A percentile compares a stretch with the other conserved stretches of the same genome.
Evolutionary conservation across 2,113 vertebrate genomes (phyloP).

Genomic region (Ancistrus triradiatus): DNA sequence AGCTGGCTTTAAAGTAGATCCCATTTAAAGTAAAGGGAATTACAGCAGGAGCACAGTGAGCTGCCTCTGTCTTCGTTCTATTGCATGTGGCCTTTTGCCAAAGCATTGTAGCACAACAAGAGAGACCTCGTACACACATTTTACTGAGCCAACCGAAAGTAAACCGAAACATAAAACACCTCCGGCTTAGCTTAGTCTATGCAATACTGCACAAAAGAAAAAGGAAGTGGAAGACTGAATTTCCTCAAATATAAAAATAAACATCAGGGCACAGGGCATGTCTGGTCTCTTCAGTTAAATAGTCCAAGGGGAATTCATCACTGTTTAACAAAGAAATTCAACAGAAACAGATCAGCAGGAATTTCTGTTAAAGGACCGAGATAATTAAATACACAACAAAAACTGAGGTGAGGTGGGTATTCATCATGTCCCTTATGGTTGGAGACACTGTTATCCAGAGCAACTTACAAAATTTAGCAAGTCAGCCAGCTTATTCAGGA

Average conservation of each 20-base stretch:
- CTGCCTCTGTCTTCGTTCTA: neutral
- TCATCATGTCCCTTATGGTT: neutral
- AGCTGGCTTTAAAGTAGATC: too few relatives aligned
- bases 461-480: too few relatives aligned
- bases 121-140: neutral
- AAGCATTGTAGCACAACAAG: conserved; percentile 1
- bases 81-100: conserved; percentile 2
- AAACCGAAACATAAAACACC: conserved; percentile 6
- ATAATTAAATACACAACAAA: conserved; percentile 2
- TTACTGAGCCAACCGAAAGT: neutral
- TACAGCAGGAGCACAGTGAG: neutral
- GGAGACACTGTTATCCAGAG: too few relatives aligned
- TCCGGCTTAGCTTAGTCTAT: neutral
- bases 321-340: neutral
- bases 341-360: neutral
- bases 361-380: neutral
- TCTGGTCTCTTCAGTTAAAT: neutral
- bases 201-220: conserved; percentile 9
- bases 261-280: neutral
- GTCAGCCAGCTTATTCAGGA: neutral
- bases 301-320: neutral
- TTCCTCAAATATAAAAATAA: conserved; percentile 29
- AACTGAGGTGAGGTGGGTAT: neutral
- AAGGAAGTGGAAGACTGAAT: conserved; percentile 24
- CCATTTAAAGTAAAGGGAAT: conserved; percentile 8